A percentile compares a stretch with the other conserved stretches of the same genome.
phyloP scores from a whole-genome alignment of 2,888 invertebrate species.

The Drosophila falleni region DNA sequence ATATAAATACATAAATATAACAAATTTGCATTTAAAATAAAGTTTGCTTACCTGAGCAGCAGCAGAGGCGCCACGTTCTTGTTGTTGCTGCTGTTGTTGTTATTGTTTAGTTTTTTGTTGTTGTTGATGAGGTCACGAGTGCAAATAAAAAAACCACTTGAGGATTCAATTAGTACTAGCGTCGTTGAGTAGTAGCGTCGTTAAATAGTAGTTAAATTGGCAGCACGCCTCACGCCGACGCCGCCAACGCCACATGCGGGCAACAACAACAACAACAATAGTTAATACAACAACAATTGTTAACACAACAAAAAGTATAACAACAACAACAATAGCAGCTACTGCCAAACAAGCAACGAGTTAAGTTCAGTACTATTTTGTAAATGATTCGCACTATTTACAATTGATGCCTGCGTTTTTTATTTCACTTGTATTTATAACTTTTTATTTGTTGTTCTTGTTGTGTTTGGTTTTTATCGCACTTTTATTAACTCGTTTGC shows the following conservation, averaged over 20 bases:
- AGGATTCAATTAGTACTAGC: slow-evolving; percentile 44
- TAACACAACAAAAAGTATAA: not conserved
- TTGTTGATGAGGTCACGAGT: slow-evolving; percentile 65
- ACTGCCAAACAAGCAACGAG: not conserved
- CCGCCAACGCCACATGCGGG: slow-evolving; percentile 72
- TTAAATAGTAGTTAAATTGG: not conserved
- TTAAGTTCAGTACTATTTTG: not conserved
- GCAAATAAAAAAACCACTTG: slow-evolving; percentile 51
- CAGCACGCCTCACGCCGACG: slow-evolving; percentile 41
- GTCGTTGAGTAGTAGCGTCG: no score
- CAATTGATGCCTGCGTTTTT: not conserved
- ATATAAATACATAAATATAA: not conserved
- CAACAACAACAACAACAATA: slow-evolving; percentile 10
- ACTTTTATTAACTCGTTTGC: not conserved
- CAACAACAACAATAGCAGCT: not conserved
- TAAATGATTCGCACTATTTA: not conserved
- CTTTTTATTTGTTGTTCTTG: slow-evolving; percentile 9
- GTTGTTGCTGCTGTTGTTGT: slow-evolving; percentile 32
- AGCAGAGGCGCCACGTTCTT: slow-evolving; percentile 15
- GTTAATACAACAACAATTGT: not conserved
- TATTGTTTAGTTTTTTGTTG: slow-evolving; percentile 18
- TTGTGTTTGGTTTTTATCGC: slow-evolving; percentile 1
- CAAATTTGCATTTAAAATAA: not conserved
- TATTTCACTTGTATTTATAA: not conserved
- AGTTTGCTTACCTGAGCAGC: not conserved